Evolutionary conservation across 1,140 invertebrate species (phyloP).

Genomic region (Penaeus chinensis): DNA sequence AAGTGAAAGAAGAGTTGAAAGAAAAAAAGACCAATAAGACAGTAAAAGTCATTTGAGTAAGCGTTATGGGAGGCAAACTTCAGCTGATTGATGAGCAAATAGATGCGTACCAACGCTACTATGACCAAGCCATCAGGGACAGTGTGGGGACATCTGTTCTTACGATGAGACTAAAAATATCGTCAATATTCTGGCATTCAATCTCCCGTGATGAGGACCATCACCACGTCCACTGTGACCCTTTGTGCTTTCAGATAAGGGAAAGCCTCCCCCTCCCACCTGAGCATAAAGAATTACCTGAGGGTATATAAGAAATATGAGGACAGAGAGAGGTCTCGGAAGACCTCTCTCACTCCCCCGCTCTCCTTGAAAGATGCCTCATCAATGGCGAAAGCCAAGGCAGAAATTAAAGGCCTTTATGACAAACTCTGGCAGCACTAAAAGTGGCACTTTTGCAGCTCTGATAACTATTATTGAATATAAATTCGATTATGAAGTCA

Average conservation of each 20-base stretch:
- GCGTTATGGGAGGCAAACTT: constrained; percentile 19
- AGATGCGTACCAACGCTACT: background rate
- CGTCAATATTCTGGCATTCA: background rate
- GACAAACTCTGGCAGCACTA: background rate
- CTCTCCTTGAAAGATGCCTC: constrained; percentile 7
- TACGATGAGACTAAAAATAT: background rate
- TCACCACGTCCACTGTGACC: background rate
- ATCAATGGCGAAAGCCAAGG: constrained; percentile 9
- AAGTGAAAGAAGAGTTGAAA: constrained; percentile 18
- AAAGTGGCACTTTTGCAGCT: background rate
- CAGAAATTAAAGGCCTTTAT: constrained; percentile 2
- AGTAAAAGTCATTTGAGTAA: background rate
- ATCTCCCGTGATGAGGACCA: background rate
- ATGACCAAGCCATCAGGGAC: constrained; percentile 13
- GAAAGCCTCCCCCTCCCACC: background rate
- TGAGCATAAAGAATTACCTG: background rate
- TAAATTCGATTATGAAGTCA: constrained; percentile 6
- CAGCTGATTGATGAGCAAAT: constrained; percentile 18
- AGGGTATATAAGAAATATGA: too few species aligned
- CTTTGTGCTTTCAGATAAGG: background rate
- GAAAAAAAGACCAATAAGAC: background rate
- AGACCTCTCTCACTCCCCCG: background rate
- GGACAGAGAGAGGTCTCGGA: too few species aligned
- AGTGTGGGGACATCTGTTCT: background rate
- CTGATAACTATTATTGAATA: constrained; percentile 18